Evolutionary conservation across 2,113 vertebrate species (phyloP).

Genomic region (Phalacrocorax brasilianus): DNA sequence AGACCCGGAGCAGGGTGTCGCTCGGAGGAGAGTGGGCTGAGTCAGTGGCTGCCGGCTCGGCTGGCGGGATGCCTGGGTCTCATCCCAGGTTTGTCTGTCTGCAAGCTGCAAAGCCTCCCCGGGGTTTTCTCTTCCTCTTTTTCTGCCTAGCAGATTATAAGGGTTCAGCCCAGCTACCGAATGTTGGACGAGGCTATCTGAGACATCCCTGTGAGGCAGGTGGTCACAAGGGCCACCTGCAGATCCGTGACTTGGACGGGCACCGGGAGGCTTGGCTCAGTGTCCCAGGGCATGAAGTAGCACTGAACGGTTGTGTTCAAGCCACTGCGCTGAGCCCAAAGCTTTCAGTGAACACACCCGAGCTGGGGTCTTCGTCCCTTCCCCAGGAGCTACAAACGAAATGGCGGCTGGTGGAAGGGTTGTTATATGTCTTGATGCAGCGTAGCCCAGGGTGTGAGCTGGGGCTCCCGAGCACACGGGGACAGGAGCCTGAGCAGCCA

Average conservation of each 20-base stretch:
- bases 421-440: not conserved
- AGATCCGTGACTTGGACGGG: not conserved
- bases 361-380: not conserved
- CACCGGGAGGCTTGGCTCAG: not conserved
- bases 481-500: not conserved
- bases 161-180: not conserved
- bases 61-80: not conserved
- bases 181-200: not conserved
- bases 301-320: not conserved
- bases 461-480: not conserved
- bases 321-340: not conserved
- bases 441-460: not conserved
- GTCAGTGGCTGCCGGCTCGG: not conserved
- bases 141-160: not conserved
- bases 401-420: not conserved
- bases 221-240: not conserved
- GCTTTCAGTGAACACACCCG: not conserved
- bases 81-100: not conserved
- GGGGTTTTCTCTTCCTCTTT: not conserved
- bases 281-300: not conserved
- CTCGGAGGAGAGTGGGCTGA: not conserved
- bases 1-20: not conserved
- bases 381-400: not conserved
- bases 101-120: not conserved
- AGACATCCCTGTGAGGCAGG: not conserved